Percentiles rank a stretch among this genome's conserved stretches.
phyloP scores from a whole-genome alignment of 2,113 vertebrate genomes.

The Spea multiplicata region DNA sequence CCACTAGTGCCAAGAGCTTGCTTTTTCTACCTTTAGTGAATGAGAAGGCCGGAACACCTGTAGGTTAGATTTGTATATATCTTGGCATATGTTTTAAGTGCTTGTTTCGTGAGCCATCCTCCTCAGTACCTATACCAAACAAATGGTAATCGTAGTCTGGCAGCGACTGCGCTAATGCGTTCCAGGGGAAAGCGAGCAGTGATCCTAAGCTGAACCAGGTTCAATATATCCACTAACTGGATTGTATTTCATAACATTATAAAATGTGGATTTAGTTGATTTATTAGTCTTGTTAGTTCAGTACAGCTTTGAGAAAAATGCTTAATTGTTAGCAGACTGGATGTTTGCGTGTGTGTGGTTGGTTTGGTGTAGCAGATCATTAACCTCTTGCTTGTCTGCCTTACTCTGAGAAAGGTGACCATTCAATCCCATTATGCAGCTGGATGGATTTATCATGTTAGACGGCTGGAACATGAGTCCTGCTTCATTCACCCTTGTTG shows the following conservation, averaged over 20 bases:
- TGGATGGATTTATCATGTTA: slow-evolving; percentile 27
- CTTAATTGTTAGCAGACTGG: slow-evolving; percentile 45
- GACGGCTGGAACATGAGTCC: slow-evolving; percentile 1
- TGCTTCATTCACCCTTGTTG: neutral
- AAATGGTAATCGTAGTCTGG: slow-evolving; percentile 33
- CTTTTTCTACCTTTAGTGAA: no score
- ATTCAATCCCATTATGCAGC: slow-evolving; percentile 30
- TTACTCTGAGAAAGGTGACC: slow-evolving; percentile 30
- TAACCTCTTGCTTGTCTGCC: slow-evolving; percentile 33
- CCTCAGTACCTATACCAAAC: slow-evolving; percentile 23
- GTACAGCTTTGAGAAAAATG: slow-evolving; percentile 37
- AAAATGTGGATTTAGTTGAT: slow-evolving; percentile 45
- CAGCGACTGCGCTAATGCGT: slow-evolving; percentile 21
- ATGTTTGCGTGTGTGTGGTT: slow-evolving; percentile 35
- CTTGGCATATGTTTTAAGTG: slow-evolving; percentile 6
- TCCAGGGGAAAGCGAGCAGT: slow-evolving; percentile 32
- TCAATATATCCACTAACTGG: slow-evolving; percentile 38
- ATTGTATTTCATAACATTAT: slow-evolving; percentile 46
- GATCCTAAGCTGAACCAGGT: slow-evolving; percentile 44
- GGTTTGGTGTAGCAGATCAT: slow-evolving; percentile 32
- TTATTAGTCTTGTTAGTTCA: slow-evolving; percentile 46
- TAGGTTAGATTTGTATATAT: neutral
- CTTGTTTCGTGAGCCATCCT: slow-evolving; percentile 1
- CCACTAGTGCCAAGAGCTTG: no score
- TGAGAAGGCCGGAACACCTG: no score